Base-by-base conservation (phyloP, 2,113 vertebrate species). In the Mus spicilegus region DNA sequence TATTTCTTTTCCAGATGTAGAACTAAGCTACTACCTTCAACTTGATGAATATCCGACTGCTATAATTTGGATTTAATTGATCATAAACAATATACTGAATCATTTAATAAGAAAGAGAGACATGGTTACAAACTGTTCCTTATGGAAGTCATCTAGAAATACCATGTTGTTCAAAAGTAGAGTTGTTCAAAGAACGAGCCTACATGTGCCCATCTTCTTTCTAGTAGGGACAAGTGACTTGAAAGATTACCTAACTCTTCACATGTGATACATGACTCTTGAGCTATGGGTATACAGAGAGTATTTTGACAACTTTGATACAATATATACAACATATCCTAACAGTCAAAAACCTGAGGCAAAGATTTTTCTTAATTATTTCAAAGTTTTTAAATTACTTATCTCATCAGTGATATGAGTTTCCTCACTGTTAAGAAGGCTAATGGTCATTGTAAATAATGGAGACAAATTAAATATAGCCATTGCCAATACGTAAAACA, bases 281-380 rank as follows among this genome's bases (percentile, higher is more conserved):
- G 17, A 67, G 17, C 12, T 87, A 3, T 77, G n/a, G 22, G 46
- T 51, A 33, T 65, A 56, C 20, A 76, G 84, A 97, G 93, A 78
- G 14, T 78, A 85, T 63, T 73, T 54, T 88, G 76, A 90, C 73
- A 78, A 90, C 61, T 82, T 91, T 93, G 84, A 85, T 69, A 51
- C 19, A 75, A 81, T 39, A 81, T 70, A 65, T 76, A 58, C 19
- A 70, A 22, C 16, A 80, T 65, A 73, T 42, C 33, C 70, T 81
- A 93, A 22, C 13, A 89, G 14, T 65, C 61, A 94, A 33, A 76
- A 42, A 22, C 51, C 14, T 26, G 26, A 63, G 2, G 3, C 3
- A 22, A 69, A 75, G 46, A 14, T 13, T 92, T 95, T 93, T 76
- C 67, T 42, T 46, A 42, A 84, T 73, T 16, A 65, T 93, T 93